Evolutionary conservation across 2,888 invertebrate species (phyloP).

Genomic region (Idaea biselata): DNA sequence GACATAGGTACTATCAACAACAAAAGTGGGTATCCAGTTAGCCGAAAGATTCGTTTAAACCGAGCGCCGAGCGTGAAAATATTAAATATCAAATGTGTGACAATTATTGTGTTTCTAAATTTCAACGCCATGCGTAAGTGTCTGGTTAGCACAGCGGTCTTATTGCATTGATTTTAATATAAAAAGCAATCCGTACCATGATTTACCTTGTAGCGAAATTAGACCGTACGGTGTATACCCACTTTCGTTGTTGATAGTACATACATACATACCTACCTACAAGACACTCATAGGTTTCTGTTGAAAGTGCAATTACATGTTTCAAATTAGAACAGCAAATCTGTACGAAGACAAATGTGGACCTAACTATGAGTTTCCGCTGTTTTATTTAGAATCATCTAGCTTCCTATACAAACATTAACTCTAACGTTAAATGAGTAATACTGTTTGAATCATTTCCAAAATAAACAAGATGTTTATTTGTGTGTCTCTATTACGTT

Average conservation of each 20-base stretch:
- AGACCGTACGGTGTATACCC: too few species aligned
- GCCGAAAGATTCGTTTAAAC: too few species aligned
- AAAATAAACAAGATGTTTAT: not conserved
- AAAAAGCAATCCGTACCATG: too few species aligned
- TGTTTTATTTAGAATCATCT: not conserved
- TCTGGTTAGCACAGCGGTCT: too few species aligned
- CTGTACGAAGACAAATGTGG: not conserved
- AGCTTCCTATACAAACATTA: not conserved
- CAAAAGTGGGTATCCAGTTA: too few species aligned
- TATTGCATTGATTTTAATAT: too few species aligned
- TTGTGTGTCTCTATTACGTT: not conserved
- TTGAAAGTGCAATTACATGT: not conserved
- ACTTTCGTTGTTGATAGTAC: too few species aligned
- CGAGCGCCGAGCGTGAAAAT: too few species aligned
- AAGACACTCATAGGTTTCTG: not conserved
- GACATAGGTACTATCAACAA: not conserved
- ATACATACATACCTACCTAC: not conserved
- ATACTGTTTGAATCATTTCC: not conserved
- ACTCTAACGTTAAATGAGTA: not conserved
- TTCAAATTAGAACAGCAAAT: not conserved
- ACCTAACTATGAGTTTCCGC: not conserved
- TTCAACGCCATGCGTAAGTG: too few species aligned
- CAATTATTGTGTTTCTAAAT: too few species aligned
- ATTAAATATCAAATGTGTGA: too few species aligned
- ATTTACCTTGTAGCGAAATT: too few species aligned